Conservation (phyloP, 2,888 invertebrate genomes). For the Apamea crenata region DNA sequence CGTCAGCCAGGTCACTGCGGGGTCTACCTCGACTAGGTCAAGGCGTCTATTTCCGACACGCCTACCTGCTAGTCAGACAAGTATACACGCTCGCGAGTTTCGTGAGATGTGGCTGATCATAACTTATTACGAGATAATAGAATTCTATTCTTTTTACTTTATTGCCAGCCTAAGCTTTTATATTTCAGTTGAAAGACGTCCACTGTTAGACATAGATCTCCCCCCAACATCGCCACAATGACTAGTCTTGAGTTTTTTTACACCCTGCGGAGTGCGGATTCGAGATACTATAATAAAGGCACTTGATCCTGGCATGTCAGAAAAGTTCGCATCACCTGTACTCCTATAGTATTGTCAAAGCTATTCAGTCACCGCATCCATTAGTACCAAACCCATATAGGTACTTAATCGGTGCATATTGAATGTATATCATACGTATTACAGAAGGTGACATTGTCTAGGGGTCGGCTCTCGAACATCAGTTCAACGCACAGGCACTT, state of each 20-base stretch:
- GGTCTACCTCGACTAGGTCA: constrained; percentile 56
- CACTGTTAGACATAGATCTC: not conserved
- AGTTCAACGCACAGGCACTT: constrained; percentile 28
- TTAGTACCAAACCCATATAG: constrained; percentile 4
- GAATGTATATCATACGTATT: constrained; percentile 26
- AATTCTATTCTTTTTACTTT: not conserved
- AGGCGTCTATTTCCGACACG: constrained; percentile 53
- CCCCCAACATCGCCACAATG: not conserved
- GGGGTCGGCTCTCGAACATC: constrained; percentile 36
- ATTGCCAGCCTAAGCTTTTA: not conserved
- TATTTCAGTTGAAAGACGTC: not conserved
- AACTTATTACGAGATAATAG: not conserved
- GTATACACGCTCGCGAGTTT: constrained; percentile 7
- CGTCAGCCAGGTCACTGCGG: constrained; percentile 39
- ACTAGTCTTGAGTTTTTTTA: not conserved
- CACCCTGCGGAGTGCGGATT: not conserved
- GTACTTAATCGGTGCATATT: constrained; percentile 15
- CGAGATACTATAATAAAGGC: not conserved
- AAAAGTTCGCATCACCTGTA: not conserved
- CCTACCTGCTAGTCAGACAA: constrained; percentile 25
- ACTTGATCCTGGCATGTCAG: not conserved
- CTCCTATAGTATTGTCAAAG: not conserved
- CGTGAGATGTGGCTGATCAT: constrained; percentile 1
- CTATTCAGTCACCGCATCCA: constrained; percentile 1
- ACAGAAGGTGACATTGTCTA: constrained; percentile 56